Base-by-base conservation (phyloP, 1,140 invertebrate genomes). In the Teleogryllus occipitalis region DNA sequence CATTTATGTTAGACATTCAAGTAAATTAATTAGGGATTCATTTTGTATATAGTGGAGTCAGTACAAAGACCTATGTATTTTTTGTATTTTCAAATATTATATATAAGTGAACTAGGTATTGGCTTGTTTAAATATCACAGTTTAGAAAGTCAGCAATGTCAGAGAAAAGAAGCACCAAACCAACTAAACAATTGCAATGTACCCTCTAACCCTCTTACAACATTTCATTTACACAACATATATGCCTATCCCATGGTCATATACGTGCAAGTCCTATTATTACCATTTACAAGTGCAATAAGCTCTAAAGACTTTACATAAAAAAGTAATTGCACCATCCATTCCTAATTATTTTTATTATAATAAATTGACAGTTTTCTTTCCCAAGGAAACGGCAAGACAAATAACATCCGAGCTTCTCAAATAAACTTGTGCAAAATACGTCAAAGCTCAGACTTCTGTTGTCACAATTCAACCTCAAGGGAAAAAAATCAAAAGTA, bases 81-180 rank as follows among this genome's bases (percentile, higher is more conserved):
- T 65, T 65, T 65, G 18, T 65, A 14, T 65, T 65, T 65, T 65
- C 54, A 65, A 14, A 65, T 65, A 65, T 65, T 65, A 65, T 65
- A 65, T 65, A 65, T 65, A 65, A 65, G 54, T 65, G 54, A 77
- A 10, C 39, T 77, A 77, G 22, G 47, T 77, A 77, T 77, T 77
- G 27, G 76, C 76, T 77, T 77, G 39, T 76, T 39, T 76, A 76
- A 39, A 76, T 76, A 77, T 77, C 76, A 77, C 76, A 77, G 76
- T 77, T 77, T 77, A 77, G 76, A 77, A 77, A 48, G 76, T 77
- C 76, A 77, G 76, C 76, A 77, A 77, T 77, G 76, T 48, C 76
- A 54, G 76, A 77, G 76, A 77, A 21, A 77, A 65, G 54, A 77
- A 77, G 76, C 76, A 77, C 76, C 76, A 77, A 77, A 77, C 76